A percentile compares a stretch with the other conserved stretches of the same genome.
Evolutionary conservation across 2,888 invertebrate genomes (phyloP).

Genomic region (Cephonodes hylas): DNA sequence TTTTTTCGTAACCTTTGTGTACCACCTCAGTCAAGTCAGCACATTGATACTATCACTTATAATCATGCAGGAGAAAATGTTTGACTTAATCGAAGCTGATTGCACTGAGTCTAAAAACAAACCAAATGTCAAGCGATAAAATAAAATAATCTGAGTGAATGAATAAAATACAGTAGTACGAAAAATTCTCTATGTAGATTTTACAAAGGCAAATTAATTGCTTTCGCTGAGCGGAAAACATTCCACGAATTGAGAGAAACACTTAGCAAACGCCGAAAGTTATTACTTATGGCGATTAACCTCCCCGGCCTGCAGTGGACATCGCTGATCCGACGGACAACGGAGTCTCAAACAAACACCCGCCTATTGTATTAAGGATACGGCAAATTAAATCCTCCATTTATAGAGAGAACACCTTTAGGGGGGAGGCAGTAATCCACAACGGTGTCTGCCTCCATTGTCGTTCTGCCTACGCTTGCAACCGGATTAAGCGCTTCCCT

Average conservation of each 20-base stretch:
- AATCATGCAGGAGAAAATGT: too few species aligned
- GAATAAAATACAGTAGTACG: background rate
- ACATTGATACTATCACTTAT: too few species aligned
- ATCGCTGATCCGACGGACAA: constrained; percentile 31
- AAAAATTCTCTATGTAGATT: background rate
- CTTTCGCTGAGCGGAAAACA: background rate
- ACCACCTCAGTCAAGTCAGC: too few species aligned
- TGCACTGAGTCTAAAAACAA: too few species aligned
- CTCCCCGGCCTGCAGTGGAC: constrained; percentile 41
- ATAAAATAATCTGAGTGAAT: too few species aligned
- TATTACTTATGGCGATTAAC: constrained; percentile 19
- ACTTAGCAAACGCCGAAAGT: background rate
- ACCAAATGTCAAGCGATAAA: too few species aligned
- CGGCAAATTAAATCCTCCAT: constrained; percentile 74
- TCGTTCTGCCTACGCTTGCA: constrained; percentile 53
- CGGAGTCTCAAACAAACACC: constrained; percentile 53
- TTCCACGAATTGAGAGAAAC: background rate
- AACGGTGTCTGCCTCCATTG: constrained; percentile 60
- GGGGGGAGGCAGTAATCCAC: constrained; percentile 63
- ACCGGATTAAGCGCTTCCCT: constrained; percentile 63
- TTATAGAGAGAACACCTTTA: constrained; percentile 60
- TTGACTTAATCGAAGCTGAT: too few species aligned
- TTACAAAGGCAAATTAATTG: background rate
- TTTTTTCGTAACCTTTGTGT: too few species aligned
- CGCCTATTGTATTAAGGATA: constrained; percentile 68